These are phyloP conservation scores for Gymnarchus niloticus DNA, from an alignment of 2,113 vertebrate species.

Conservation along the genomic window DNA sequence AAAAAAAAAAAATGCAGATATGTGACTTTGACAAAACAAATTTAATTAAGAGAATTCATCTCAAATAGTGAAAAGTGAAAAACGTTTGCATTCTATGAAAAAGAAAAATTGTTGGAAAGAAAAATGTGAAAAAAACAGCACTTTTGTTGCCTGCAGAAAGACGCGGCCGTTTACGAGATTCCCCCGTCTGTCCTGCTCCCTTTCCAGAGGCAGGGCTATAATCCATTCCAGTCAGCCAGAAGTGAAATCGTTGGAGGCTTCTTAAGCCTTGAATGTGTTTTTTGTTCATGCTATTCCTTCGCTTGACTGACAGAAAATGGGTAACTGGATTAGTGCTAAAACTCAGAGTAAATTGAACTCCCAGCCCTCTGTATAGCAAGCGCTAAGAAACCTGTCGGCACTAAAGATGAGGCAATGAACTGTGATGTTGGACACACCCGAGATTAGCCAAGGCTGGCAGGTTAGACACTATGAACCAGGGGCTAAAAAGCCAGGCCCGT, in stretches of 20 bases:
- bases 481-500: constrained; percentile 62
- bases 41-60: not conserved
- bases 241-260: constrained; percentile 19
- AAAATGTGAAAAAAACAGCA: not conserved
- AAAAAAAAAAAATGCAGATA: not conserved
- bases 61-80: not conserved
- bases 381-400: constrained; percentile 51
- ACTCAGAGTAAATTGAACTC: constrained; percentile 76
- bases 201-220: constrained; percentile 13
- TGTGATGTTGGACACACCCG: constrained; percentile 48
- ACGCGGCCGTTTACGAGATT: not conserved
- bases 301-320: constrained; percentile 76
- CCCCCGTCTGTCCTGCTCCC: not conserved
- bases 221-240: constrained; percentile 16
- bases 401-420: constrained; percentile 52
- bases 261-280: constrained; percentile 30
- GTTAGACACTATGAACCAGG: constrained; percentile 62
- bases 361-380: constrained; percentile 65
- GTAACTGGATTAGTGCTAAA: constrained; percentile 76
- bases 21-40: not conserved
- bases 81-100: not conserved
- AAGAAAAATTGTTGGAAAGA: not conserved
- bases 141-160: not conserved
- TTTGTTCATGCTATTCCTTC: constrained; percentile 68
- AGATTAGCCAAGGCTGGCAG: constrained; percentile 65